Base-by-base conservation (phyloP, 2,113 vertebrate genomes). In the Falco punctatus region DNA sequence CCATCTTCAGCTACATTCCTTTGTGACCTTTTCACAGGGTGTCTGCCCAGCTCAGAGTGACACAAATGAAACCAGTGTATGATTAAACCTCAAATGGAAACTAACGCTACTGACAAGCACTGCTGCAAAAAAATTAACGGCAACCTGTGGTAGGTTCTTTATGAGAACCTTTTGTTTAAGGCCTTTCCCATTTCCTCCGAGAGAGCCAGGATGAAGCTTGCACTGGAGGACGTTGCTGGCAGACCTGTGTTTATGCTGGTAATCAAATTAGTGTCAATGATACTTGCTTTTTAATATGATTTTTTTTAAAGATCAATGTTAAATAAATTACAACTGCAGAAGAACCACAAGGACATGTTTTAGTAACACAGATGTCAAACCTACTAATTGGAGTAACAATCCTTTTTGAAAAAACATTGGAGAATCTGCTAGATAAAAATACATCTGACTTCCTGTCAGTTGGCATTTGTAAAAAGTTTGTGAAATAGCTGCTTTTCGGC, bases 11-110 rank as follows among this genome's bases (percentile, higher is more conserved):
- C 88, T 95, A 49, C 74, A 0, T 87, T 92, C 92, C 86, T 94
- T 80, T 96, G 94, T 96, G 94, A 97, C 92, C 92, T 97, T 95
- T 94, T 77, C 94, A 87, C 94, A 95, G 95, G 91, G 24, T 73
- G 66, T 90, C 89, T 94, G 94, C 73, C 73, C 86, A 97, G 89
- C 95, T 95, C 94, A 95, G 92, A 92, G 67, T 94, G 95, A 88
- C 91, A 96, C 91, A 96, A 92, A 95, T 55, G 94, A 95, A 95
- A 92, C 81, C 92, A 91, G 61, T 69, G 1, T 46, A 81, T 35
- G 81, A 81, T 77, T 94, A 95, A 95, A 87, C 30, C 92, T 89
- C 86, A 85, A 58, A 92, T 30, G 90, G 94, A 96, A 96, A 88
- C 58, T 86, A 94, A 94, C 2, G 8, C 92, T 93, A 10, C 87